Evolutionary conservation across 2,113 vertebrate species (phyloP), one percentile per base, ranked within the genome.

Genomic region (Entomyzon cyanotis): DNA sequence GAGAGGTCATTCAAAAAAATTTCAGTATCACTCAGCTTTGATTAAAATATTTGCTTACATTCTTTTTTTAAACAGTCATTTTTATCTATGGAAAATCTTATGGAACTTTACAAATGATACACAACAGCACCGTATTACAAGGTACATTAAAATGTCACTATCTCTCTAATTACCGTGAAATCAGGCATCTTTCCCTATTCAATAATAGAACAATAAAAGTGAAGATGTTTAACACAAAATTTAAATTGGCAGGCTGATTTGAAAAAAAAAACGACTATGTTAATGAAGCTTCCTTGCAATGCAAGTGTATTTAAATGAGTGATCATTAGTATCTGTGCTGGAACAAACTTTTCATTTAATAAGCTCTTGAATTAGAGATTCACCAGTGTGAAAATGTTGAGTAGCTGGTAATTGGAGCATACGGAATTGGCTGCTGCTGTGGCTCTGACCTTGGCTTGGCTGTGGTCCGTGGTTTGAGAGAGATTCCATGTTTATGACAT

Each of bases 41-140:
- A 90, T 93, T 86, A 87, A 94, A 91, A 93, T 93, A 79, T 95
- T 83, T 12, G 46, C 60, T 91, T 91, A 80, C 65, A 44, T 93
- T 78, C 33, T 86, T 74, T 74, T 87, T 68, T 69, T 16, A 55
- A 90, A 65, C 35, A 47, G 11, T 31, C 11, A 15, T 74, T 96
- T 69, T 80, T 63, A 84, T 67, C 67, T 28, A 5, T 55, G 56
- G 76, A 93, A 91, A 91, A 90, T 77, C 64, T 91, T 25, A 31
- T 1, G 24, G 55, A 83, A 53, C 67, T 84, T 63, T 49, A 77
- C 24, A 67, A 63, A 67, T 63, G 2, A 62, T 59, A 59, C 14
- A 30, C 19, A 59, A 33, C 24, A 41, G 47, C n/a, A 55, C 42
- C 0, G 0, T 52, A 74, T 84, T 78, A 35, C 30, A 68, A 63